Base-by-base conservation (phyloP, 2,888 invertebrate species). In the Agriopis leucophaearia region DNA sequence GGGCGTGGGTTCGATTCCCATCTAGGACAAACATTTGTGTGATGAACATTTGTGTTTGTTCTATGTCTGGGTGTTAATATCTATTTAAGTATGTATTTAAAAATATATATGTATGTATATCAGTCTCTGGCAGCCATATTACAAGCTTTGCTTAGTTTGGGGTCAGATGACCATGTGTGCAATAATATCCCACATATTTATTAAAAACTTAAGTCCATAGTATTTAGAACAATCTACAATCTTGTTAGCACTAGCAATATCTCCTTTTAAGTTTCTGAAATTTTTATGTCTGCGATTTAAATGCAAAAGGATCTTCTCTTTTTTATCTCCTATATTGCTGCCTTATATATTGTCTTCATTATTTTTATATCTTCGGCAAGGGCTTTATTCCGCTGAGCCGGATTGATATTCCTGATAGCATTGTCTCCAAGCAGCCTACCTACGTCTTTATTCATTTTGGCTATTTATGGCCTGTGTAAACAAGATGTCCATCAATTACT, bases 341-440 rank as follows among this genome's bases (percentile, higher is more conserved):
- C 47, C 13, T 47, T 65, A 65, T 59, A 48, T 59, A 51, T 58
- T 64, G 47, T 40, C 54, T 55, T 60, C 36, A 59, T 58, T 64
- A 54, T 58, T 57, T 47, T 44, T 51, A 44, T 45, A 38, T 45
- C 16, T 45, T 16, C 42, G 36, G 8, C 58, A 50, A 44, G 27
- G 13, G 59, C 47, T 58, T 54, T 56, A 56, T 36, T 59, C 7
- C 9, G 9, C 13, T 27, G 50, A 57, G 42, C 51, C 40, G 27
- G 65, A 59, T 57, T 8, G 18, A 38, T 44, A 51, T 44, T 44
- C 44, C 13, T n/a, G 51, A 64, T 57, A 64, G 44, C 56, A 64
- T 57, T 64, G 50, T 57, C 51, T 51, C 10, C 50, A 13, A 42
- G 45, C 15, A 35, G 47, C 1, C 15, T 47, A 40, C 16, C 52